phyloP scores from a whole-genome alignment of 2,797 vertebrate genomes.

The Alcedo atthis region DNA sequence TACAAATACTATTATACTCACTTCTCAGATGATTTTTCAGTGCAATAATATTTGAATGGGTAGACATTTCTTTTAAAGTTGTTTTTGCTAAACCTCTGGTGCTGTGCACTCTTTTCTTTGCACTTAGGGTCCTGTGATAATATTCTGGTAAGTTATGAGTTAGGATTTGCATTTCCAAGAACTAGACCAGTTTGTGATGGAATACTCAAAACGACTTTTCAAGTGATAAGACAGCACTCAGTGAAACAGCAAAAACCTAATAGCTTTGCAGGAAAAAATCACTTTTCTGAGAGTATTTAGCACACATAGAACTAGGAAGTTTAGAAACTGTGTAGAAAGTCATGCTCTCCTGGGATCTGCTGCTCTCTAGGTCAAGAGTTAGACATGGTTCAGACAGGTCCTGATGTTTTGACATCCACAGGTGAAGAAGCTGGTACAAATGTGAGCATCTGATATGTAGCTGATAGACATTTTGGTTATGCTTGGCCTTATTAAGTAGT shows the following conservation, averaged over 20 bases:
- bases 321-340: constrained; percentile 1
- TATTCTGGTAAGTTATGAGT: neutral
- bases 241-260: neutral
- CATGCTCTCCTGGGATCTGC: neutral
- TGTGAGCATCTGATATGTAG: neutral
- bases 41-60: neutral
- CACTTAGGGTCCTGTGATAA: neutral
- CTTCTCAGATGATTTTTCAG: neutral
- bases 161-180: neutral
- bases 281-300: neutral
- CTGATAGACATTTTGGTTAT: neutral
- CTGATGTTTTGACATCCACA: neutral
- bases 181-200: neutral
- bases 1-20: neutral
- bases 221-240: neutral
- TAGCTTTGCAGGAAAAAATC: neutral
- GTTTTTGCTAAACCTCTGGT: neutral
- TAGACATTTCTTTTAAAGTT: neutral
- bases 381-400: neutral
- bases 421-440: neutral
- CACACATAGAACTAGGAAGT: neutral
- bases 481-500: neutral
- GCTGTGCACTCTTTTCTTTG: neutral
- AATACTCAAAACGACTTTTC: neutral
- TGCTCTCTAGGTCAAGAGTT: neutral